Evolutionary conservation across 2,888 invertebrate species (phyloP).

Genomic region (Cyclophora punctaria): DNA sequence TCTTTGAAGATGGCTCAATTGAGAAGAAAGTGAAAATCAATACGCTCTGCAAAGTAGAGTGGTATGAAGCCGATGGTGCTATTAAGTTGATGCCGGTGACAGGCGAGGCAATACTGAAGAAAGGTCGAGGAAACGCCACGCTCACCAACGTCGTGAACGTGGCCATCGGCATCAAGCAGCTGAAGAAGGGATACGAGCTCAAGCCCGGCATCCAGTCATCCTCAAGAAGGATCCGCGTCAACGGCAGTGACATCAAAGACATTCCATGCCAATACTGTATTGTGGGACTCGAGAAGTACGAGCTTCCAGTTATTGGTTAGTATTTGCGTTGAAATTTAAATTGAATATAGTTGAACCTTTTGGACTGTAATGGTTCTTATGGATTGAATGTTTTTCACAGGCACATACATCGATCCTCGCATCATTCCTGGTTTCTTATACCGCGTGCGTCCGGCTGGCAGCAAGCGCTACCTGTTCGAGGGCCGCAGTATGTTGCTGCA

Average conservation of each 20-base stretch:
- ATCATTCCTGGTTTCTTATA: slow-evolving; percentile 84
- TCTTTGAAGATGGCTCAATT: slow-evolving; percentile 60
- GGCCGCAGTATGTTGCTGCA: slow-evolving; percentile 78
- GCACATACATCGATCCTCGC: slow-evolving; percentile 82
- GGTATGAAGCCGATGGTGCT: slow-evolving; percentile 78
- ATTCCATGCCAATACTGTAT: slow-evolving; percentile 80
- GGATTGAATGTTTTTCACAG: slow-evolving; percentile 35
- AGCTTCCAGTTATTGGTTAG: slow-evolving; percentile 82
- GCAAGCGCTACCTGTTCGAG: slow-evolving; percentile 77
- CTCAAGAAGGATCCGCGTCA: slow-evolving; percentile 77
- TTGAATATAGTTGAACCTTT: no score
- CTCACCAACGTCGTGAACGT: slow-evolving; percentile 75
- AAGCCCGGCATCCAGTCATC: slow-evolving; percentile 79
- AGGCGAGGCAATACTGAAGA: slow-evolving; percentile 74
- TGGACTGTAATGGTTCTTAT: background rate
- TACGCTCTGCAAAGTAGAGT: slow-evolving; percentile 80
- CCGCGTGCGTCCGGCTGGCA: slow-evolving; percentile 80
- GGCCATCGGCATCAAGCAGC: slow-evolving; percentile 71
- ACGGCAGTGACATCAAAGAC: slow-evolving; percentile 77
- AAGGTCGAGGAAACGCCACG: slow-evolving; percentile 65
- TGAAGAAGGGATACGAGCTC: slow-evolving; percentile 75
- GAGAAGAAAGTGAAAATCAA: slow-evolving; percentile 78
- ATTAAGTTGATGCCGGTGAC: slow-evolving; percentile 75
- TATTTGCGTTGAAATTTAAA: slow-evolving; percentile 3
- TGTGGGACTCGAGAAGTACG: slow-evolving; percentile 78